Evolutionary conservation across 1,140 invertebrate genomes (phyloP).

Genomic region (Pissodes strobi): DNA sequence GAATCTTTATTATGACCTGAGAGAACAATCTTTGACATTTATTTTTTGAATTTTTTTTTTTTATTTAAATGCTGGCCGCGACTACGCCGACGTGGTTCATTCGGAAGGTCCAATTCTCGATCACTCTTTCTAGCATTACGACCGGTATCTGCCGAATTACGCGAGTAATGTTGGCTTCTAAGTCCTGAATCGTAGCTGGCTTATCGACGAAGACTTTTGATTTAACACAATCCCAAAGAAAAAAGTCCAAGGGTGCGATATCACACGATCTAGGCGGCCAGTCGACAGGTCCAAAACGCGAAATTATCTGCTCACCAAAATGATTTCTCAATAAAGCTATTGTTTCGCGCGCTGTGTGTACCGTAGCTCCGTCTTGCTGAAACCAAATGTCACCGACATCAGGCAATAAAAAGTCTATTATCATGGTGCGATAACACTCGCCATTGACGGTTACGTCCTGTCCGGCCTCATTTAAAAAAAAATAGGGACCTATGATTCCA

Average conservation of each 20-base stretch:
- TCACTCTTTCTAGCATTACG: conserved; percentile 16
- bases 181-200: conserved; percentile 27
- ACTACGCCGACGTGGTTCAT: too few species aligned
- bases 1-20: conserved; percentile 23
- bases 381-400: conserved; percentile 24
- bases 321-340: conserved; percentile 22
- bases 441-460: conserved; percentile 2
- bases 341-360: conserved; percentile 5
- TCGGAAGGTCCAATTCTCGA: conserved; percentile 17
- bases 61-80: conserved; percentile 26
- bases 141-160: conserved; percentile 12
- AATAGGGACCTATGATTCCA: conserved; percentile 2
- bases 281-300: conserved; percentile 15
- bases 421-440: conserved; percentile 2
- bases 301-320: conserved; percentile 26
- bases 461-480: not conserved
- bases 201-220: conserved; percentile 42
- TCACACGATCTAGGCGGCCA: conserved; percentile 21
- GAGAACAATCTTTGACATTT: conserved; percentile 24
- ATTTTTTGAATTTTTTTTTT: conserved; percentile 24
- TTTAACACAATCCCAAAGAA: conserved; percentile 44
- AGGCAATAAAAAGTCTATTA: conserved; percentile 20
- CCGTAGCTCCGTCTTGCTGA: conserved; percentile 21
- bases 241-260: conserved; percentile 42
- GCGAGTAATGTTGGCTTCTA: conserved; percentile 14